A percentile compares a stretch with the other conserved stretches of the same genome.
Conservation (phyloP, 2,113 vertebrate genomes). For the Megaceryle maxima region DNA sequence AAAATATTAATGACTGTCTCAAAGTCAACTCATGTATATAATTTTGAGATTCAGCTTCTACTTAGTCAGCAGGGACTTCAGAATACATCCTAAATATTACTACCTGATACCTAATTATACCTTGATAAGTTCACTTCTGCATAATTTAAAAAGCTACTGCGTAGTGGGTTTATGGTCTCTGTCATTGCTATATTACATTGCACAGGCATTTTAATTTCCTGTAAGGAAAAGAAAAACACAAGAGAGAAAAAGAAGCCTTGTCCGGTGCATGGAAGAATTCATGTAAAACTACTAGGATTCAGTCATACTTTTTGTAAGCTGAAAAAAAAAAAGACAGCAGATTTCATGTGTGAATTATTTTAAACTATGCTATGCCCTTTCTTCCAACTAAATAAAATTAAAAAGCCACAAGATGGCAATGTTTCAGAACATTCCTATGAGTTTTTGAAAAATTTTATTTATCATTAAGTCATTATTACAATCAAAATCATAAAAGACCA, state of each 20-base stretch:
- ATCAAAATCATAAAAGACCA: background rate
- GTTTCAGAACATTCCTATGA: background rate
- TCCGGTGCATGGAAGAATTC: background rate
- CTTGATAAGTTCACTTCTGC: background rate
- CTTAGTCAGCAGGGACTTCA: background rate
- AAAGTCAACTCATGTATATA: background rate
- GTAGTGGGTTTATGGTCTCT: background rate
- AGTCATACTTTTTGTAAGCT: background rate
- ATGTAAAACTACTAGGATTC: background rate
- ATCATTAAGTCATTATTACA: background rate
- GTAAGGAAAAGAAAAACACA: background rate
- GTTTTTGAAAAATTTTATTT: background rate
- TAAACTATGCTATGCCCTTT: background rate
- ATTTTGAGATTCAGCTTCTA: background rate
- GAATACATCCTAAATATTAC: background rate
- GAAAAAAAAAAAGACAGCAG: background rate
- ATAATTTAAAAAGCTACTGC: background rate
- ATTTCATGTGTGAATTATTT: background rate
- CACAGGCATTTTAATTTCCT: background rate
- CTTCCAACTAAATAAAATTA: background rate
- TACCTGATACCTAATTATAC: background rate
- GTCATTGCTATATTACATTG: background rate
- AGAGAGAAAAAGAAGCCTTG: background rate
- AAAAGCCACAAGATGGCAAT: constrained; percentile 43
- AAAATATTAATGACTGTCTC: background rate